A percentile compares a stretch with the other conserved stretches of the same genome.
Evolutionary conservation across 2,113 vertebrate genomes (phyloP).

Genomic region (Merops nubicus): DNA sequence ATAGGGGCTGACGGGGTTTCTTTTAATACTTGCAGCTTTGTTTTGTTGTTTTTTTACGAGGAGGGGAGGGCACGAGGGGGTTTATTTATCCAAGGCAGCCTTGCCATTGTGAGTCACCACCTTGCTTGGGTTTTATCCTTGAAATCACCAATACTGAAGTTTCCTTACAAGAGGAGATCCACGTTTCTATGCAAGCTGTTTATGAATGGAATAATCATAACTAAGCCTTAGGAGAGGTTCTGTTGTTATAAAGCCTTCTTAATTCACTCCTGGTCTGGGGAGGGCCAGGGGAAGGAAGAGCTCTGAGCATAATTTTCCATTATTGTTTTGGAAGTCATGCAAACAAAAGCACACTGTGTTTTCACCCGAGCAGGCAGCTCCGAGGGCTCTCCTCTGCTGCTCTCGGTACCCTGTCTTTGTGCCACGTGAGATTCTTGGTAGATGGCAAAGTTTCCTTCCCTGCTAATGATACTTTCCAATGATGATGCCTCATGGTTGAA

Average conservation of each 20-base stretch:
- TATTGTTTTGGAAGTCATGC: background rate
- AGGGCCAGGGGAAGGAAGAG: background rate
- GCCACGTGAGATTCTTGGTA: background rate
- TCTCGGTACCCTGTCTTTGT: accelerated
- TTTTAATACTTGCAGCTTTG: background rate
- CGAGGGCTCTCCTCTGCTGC: background rate
- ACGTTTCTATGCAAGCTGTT: accelerated
- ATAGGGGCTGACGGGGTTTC: background rate
- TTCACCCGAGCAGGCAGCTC: accelerated
- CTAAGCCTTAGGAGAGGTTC: background rate
- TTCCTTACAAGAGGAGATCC: background rate
- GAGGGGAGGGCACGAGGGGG: background rate
- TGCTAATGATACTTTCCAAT: background rate
- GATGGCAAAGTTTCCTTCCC: background rate
- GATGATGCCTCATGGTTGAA: accelerated
- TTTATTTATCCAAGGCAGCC: background rate
- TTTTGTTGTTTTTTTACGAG: background rate
- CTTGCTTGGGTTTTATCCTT: background rate
- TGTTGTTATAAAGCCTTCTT: background rate
- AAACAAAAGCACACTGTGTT: background rate
- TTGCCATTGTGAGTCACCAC: background rate
- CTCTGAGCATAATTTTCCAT: background rate
- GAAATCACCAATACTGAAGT: background rate
- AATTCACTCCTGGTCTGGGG: background rate
- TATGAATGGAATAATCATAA: background rate